Percentiles rank a stretch among this genome's conserved stretches.
Evolutionary conservation across 2,797 vertebrate species (phyloP).

Genomic region (Pangasius mekongensis): DNA sequence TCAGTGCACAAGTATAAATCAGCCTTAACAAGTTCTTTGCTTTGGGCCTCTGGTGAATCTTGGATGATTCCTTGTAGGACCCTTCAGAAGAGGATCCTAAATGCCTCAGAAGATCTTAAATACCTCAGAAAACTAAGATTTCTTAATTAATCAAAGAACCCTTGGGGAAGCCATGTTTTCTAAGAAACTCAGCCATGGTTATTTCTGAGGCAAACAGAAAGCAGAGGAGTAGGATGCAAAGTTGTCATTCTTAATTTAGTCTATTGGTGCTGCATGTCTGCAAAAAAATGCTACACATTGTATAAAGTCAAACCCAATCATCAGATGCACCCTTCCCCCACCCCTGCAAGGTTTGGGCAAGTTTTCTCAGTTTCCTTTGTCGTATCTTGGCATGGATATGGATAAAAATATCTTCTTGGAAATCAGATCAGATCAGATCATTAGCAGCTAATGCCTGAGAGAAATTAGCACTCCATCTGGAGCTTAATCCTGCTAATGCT

Average conservation of each 20-base stretch:
- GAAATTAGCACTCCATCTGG: constrained; percentile 57
- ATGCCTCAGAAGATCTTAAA: not conserved
- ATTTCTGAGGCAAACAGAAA: not conserved
- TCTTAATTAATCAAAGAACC: not conserved
- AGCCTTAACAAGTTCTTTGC: not conserved
- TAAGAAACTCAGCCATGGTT: not conserved
- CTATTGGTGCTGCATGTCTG: not conserved
- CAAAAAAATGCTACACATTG: not conserved
- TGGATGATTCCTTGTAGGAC: not conserved
- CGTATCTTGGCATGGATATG: constrained; percentile 40
- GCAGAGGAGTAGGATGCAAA: not conserved
- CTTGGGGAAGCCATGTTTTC: constrained; percentile 2
- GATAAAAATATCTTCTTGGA: constrained; percentile 42
- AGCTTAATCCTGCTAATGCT: constrained; percentile 46
- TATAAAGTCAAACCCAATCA: not conserved
- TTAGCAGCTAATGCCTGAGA: constrained; percentile 51
- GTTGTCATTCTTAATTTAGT: not conserved
- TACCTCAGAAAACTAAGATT: not conserved
- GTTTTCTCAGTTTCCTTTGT: constrained; percentile 12
- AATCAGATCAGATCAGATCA: constrained; percentile 37
- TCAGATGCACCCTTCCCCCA: not conserved
- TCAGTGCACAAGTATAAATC: not conserved
- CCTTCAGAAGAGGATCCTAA: not conserved
- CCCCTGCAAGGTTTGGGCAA: not conserved
- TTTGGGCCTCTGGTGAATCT: not conserved